Evolutionary conservation across 1,140 invertebrate species (phyloP), one percentile per base, ranked within the genome.

Genomic region (Megalopta genalis): DNA sequence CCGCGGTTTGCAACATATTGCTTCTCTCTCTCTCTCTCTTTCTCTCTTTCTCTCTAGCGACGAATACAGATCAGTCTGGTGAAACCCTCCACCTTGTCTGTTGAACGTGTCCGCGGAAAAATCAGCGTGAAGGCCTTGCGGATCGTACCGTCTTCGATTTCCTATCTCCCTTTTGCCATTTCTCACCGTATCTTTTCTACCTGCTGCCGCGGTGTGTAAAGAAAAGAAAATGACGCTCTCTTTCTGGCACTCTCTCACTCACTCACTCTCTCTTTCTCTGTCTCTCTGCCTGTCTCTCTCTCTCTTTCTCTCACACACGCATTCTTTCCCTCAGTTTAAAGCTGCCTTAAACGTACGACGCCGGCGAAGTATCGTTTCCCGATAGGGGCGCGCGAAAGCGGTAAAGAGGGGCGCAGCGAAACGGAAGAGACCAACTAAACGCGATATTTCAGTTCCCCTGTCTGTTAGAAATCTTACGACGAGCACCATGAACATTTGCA

Each of bases 61-160:
- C 27, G 68, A 73, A 77, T 62, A 78, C 27, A 60, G 32, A 32
- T 32, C 32, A 32, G 42, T 46, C 14, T 12, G 68, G 65, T 80
- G 72, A 37, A 85, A 84, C 88, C 71, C 72, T 86, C 82, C 75
- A 83, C 85, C 62, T 82, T 89, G 87, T 86, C 89, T 86, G 87
- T 75, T 73, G 16, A 62, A 77, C 16, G 64, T 80, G 77, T 80
- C 71, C 76, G 77, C 82, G 21, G 63, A 62, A 81, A 42, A 12
- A 81, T 85, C 27, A 81, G 62, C 64, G 18, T 72, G 63, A 84
- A 85, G 82, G 68, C 82, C 82, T 54, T 81, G 68, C 65, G 67
- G 70, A 85, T 71, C 77, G 52, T 76, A 72, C 25, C n/a, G 39
- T 70, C 7, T 80, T 75, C 64, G 39, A 49, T 25, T 39, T 37